These are phyloP conservation scores for Ophioninae sp. DNA, from an alignment of 2,888 invertebrate genomes.

Conservation along the genomic window DNA sequence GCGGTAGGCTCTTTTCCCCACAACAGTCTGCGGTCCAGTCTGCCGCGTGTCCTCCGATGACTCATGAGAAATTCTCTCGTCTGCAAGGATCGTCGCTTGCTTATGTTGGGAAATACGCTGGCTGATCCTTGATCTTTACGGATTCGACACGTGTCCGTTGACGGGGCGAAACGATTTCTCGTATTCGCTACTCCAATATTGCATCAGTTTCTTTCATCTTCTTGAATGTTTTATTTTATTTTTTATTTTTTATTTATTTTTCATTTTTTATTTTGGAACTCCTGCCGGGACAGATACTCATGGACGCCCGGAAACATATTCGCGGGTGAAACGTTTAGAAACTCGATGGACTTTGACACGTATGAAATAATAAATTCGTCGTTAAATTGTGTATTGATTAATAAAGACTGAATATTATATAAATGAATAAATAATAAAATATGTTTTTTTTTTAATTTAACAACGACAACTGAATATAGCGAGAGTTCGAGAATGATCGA, in stretches of 20 bases:
- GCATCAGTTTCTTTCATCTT: slow-evolving; percentile 10
- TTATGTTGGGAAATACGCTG: slow-evolving; percentile 22
- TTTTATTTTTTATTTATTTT: too few relatives aligned
- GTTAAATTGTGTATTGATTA: not conserved
- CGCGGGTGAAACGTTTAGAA: not conserved
- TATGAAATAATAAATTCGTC: not conserved
- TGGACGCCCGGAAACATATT: slow-evolving; percentile 29
- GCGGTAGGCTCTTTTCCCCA: not conserved
- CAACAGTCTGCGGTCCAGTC: slow-evolving; percentile 13
- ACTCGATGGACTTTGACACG: slow-evolving; percentile 12
- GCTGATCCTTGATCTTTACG: slow-evolving; percentile 59
- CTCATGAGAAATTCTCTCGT: slow-evolving; percentile 33
- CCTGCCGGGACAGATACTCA: slow-evolving; percentile 1
- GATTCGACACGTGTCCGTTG: slow-evolving; percentile 48
- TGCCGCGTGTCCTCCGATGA: slow-evolving; percentile 32
- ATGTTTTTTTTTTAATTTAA: too few relatives aligned
- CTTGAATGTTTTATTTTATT: too few relatives aligned
- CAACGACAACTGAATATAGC: not conserved
- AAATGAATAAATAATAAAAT: too few relatives aligned
- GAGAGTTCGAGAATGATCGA: too few relatives aligned
- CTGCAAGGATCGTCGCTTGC: slow-evolving; percentile 48
- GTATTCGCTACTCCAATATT: slow-evolving; percentile 17
- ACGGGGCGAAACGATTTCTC: slow-evolving; percentile 11
- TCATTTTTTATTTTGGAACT: slow-evolving; percentile 4
- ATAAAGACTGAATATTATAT: too few relatives aligned